A percentile compares a stretch with the other conserved stretches of the same genome.
These are phyloP conservation scores for Nephrocerus scutellatus DNA, from an alignment of 2,888 invertebrate species.

Conservation along the genomic window DNA sequence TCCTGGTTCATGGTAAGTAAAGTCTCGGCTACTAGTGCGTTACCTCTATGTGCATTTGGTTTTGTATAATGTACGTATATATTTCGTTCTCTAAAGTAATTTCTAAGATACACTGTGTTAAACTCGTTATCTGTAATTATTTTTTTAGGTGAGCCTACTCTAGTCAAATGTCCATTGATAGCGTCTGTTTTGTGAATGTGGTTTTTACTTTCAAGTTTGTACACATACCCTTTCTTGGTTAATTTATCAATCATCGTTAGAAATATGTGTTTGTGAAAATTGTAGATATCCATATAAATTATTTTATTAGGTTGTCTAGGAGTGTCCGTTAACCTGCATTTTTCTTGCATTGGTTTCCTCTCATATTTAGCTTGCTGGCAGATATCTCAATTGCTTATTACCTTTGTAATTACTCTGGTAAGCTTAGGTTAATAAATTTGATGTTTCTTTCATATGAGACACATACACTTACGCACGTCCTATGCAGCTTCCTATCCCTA, in stretches of 20 bases:
- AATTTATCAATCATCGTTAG: too few species aligned
- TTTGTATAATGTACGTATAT: slow-evolving; percentile 3
- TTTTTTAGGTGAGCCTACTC: slow-evolving; percentile 5
- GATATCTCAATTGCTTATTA: slow-evolving; percentile 6
- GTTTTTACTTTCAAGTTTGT: too few species aligned
- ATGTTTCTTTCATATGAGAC: slow-evolving; percentile 2
- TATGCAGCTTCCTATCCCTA: too few species aligned
- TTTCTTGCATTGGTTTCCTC: slow-evolving; percentile 3
- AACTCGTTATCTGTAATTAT: too few species aligned
- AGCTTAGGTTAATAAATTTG: slow-evolving; percentile 8
- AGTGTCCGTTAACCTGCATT: too few species aligned
- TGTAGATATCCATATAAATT: slow-evolving; percentile 9
- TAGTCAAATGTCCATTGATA: slow-evolving; percentile 11
- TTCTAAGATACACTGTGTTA: slow-evolving; percentile 6
- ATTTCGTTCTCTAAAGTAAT: slow-evolving; percentile 8
- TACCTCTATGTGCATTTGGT: slow-evolving; percentile 8
- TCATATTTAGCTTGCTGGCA: slow-evolving; percentile 8
- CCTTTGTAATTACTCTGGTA: slow-evolving; percentile 8
- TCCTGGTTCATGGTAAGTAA: slow-evolving; percentile 10
- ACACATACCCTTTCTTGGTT: slow-evolving; percentile 7
- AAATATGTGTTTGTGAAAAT: slow-evolving; percentile 11
- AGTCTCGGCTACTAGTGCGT: slow-evolving; percentile 6
- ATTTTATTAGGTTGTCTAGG: slow-evolving; percentile 6
- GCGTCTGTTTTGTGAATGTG: slow-evolving; percentile 5
- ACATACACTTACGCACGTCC: too few species aligned